Evolutionary conservation across 2,113 vertebrate genomes (phyloP).

Genomic region (Castor canadensis): DNA sequence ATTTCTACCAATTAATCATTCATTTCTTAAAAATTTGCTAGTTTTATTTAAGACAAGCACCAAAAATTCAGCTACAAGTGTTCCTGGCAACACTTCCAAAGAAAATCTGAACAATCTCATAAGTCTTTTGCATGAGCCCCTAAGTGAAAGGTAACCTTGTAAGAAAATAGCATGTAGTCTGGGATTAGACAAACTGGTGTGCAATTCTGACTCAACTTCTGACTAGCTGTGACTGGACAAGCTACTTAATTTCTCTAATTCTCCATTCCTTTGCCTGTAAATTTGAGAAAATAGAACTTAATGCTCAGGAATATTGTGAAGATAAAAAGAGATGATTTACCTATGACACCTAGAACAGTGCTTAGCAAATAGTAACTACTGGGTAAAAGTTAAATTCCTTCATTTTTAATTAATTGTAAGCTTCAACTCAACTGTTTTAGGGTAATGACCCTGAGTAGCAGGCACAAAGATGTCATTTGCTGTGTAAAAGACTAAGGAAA

Average conservation of each 20-base stretch:
- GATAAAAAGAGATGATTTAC: neutral
- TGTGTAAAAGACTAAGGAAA: neutral
- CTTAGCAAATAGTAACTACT: neutral
- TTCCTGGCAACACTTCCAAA: neutral
- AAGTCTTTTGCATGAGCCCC: neutral
- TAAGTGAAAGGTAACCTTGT: neutral
- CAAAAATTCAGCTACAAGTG: slow-evolving; percentile 35
- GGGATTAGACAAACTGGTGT: neutral
- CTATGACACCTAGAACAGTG: neutral
- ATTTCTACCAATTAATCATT: slow-evolving; percentile 56
- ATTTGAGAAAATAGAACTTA: slow-evolving; percentile 19
- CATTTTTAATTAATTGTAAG: neutral
- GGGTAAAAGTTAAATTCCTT: neutral
- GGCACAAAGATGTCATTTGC: neutral
- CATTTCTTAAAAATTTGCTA: slow-evolving; percentile 36
- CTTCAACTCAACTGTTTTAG: neutral
- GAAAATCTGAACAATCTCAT: slow-evolving; percentile 11
- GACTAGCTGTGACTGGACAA: neutral
- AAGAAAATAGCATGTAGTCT: neutral
- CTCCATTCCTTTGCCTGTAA: slow-evolving; percentile 3
- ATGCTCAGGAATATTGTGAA: neutral
- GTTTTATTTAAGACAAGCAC: neutral
- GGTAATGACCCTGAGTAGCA: neutral
- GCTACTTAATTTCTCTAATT: slow-evolving; percentile 35
- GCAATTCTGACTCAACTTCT: slow-evolving; percentile 16